These are phyloP conservation scores for Choloepus hoffmanni DNA, from an alignment of 2,113 vertebrate species.

Conservation along the genomic window DNA sequence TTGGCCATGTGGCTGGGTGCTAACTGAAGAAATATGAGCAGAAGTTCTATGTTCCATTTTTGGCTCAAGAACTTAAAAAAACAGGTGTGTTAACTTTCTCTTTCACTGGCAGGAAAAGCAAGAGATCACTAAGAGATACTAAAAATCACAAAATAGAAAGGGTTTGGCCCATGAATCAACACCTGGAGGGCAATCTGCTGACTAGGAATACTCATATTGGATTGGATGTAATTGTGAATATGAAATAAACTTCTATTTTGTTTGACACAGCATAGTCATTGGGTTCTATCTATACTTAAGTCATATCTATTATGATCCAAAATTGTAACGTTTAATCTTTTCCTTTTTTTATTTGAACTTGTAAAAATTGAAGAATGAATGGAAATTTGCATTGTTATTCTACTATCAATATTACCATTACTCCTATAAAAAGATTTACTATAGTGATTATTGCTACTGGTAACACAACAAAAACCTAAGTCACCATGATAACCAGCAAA, in stretches of 20 bases:
- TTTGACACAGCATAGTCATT: not conserved
- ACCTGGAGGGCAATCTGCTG: not conserved
- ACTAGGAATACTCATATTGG: not conserved
- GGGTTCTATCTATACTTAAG: not conserved
- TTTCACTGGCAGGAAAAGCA: not conserved
- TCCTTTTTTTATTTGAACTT: not conserved
- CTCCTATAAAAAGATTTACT: not conserved
- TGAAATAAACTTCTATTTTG: conserved; percentile 28
- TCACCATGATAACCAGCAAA: not conserved
- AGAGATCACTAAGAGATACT: not conserved
- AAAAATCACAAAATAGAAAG: not conserved
- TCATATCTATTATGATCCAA: not conserved
- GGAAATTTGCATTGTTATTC: not conserved
- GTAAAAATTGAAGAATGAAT: conserved; percentile 9
- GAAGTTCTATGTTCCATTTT: not conserved
- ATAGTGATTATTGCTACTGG: not conserved
- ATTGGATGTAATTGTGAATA: not conserved
- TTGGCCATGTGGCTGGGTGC: not conserved
- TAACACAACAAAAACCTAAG: conserved; percentile 1
- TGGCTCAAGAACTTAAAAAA: not conserved
- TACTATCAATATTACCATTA: conserved; percentile 15
- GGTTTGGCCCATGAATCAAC: not conserved
- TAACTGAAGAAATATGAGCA: not conserved
- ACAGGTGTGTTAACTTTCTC: not conserved
- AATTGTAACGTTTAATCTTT: not conserved